Percentiles rank a stretch among this genome's conserved stretches.
Conservation (phyloP, 2,797 vertebrate genomes). For the Phoebastria nigripes region DNA sequence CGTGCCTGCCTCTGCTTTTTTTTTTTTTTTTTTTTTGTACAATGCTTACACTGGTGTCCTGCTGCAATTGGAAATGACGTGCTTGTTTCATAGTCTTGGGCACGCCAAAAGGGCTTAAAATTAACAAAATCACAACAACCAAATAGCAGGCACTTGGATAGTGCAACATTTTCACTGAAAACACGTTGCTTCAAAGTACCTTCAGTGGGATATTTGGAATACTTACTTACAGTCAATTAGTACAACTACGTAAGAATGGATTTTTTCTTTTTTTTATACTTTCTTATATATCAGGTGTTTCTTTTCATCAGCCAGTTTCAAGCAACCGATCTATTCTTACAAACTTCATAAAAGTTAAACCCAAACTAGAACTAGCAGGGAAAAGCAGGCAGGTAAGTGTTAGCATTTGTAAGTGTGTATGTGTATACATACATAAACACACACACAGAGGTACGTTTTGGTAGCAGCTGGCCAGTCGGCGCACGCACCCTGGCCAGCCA, state of each 20-base stretch:
- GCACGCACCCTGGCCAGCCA: accelerated
- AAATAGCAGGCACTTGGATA: background rate
- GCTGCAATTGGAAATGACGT: accelerated
- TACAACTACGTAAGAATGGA: accelerated
- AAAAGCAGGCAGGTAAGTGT: background rate
- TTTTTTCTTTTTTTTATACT: background rate
- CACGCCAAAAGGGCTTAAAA: background rate
- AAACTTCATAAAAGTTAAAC: background rate
- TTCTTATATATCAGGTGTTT: background rate
- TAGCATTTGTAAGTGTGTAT: accelerated
- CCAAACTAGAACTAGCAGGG: background rate
- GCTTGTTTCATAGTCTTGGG: accelerated
- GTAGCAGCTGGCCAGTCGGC: background rate
- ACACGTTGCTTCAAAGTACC: background rate
- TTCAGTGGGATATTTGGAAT: no score
- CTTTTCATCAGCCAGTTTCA: background rate
- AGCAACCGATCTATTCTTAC: accelerated
- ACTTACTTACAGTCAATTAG: no score
- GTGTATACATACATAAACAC: accelerated
- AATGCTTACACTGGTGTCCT: accelerated
- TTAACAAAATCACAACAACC: background rate
- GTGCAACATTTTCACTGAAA: background rate
- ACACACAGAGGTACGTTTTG: accelerated
- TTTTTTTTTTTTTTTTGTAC: accelerated
- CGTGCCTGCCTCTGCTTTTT: accelerated